Base-by-base conservation (phyloP, 2,888 invertebrate species). In the Diarsia rubi region DNA sequence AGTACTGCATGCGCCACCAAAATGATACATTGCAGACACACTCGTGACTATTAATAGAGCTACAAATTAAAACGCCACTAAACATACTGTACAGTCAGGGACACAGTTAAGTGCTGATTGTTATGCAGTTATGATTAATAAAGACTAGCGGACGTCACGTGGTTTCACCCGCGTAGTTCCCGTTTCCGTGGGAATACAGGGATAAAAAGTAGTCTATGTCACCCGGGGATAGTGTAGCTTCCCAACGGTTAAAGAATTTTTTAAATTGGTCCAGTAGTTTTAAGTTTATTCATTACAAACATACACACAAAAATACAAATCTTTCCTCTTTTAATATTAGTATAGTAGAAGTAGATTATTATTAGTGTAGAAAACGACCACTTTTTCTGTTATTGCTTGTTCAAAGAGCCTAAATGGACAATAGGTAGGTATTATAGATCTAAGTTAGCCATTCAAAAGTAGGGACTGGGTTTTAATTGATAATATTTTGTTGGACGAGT, bases 21-120 rank as follows among this genome's bases (percentile, higher is more conserved):
- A 82, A 74, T 82, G 54, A 79, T 65, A 69, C 45, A 73, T 57
- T 66, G 65, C 82, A 81, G 82, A 82, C 74, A 63, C 69, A 31
- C 69, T 77, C 19, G 76, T 54, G 4, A 24, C 82, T 82, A 81
- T 68, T 60, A 78, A 78, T 81, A 82, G 69, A 70, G 52, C 49
- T 42, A 69, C 82, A 65, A 82, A 82, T 81, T 80, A 81, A 82
- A 82, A 67, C 59, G 69, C 65, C 60, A 68, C 66, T 65, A 54
- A 81, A 74, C 69, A 65, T 52, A 42, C 57, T 44, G 75, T 75
- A 82, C 80, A 69, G 69, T 83, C 60, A 45, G 42, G 21, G 8
- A 0, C 37, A 14, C 24, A 45, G 24, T 3, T 57, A 54, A 52
- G 42, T 45, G 16, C 16, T 1, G 2, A 44, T 67, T 42, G 9